Conservation (phyloP, 92 coral and sea anemone species). For the Epizoanthus fatuus region DNA sequence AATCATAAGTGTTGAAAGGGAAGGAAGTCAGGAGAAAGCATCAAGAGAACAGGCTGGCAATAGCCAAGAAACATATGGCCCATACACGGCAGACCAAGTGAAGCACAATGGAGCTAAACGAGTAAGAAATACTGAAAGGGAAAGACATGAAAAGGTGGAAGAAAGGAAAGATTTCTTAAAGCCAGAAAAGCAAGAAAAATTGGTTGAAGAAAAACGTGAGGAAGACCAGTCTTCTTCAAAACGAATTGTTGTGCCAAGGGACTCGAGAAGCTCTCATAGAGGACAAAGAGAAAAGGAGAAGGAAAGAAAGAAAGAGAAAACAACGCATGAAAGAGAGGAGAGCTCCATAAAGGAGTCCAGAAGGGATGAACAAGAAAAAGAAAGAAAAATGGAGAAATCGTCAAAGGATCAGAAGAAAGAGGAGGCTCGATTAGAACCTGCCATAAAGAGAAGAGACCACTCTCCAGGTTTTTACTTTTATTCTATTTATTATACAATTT, state of each 20-base stretch:
- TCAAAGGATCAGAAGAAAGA: constrained; percentile 14
- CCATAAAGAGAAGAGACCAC: constrained; percentile 8
- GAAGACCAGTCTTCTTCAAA: background rate
- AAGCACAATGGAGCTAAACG: constrained; percentile 1
- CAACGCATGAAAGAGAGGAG: background rate
- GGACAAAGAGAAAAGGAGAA: constrained; percentile 1
- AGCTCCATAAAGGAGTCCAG: background rate
- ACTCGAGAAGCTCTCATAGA: constrained; percentile 1
- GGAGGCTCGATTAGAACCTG: background rate
- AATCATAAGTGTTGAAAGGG: background rate
- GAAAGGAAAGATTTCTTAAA: background rate
- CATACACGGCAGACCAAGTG: constrained; percentile 14
- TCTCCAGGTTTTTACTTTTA: constrained; percentile 22
- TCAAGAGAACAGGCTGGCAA: background rate
- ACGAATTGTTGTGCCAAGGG: constrained; percentile 25
- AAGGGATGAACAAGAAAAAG: constrained; percentile 13
- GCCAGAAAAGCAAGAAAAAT: background rate
- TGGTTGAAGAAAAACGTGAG: background rate
- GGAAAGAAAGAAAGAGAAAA: constrained; percentile 10
- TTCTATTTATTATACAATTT: background rate
- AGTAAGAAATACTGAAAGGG: background rate
- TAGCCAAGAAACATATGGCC: constrained; percentile 5
- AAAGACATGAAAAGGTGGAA: background rate
- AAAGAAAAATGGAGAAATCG: constrained; percentile 1
- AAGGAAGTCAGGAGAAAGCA: background rate